Percentiles rank a stretch among this genome's conserved stretches.
phyloP scores from a whole-genome alignment of 2,797 vertebrate species.

The Geotrypetes seraphini region DNA sequence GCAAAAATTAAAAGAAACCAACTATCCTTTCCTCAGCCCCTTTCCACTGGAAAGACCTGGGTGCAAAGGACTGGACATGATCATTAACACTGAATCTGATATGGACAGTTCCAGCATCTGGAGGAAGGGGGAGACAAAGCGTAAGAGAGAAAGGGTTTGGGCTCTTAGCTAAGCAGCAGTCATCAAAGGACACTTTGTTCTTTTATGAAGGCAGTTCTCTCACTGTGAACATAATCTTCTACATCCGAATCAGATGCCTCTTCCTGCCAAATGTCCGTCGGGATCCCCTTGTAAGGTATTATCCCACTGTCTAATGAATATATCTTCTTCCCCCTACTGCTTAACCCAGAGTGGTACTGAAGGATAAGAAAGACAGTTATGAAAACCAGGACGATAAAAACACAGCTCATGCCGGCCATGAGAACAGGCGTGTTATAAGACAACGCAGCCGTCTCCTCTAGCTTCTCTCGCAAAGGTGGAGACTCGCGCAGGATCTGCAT shows the following conservation, averaged over 20 bases:
- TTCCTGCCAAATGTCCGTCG: slow-evolving; percentile 79
- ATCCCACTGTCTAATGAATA: slow-evolving; percentile 70
- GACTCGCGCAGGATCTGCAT: slow-evolving; percentile 83
- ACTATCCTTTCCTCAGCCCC: no score
- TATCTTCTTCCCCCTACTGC: slow-evolving; percentile 74
- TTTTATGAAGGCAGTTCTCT: slow-evolving; percentile 98
- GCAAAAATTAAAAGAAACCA: no score
- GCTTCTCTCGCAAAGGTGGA: slow-evolving; percentile 40
- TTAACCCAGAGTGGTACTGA: slow-evolving; percentile 77
- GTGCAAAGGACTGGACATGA: no score
- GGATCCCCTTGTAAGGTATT: slow-evolving; percentile 88
- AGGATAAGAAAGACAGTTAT: slow-evolving; percentile 76
- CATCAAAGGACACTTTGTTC: slow-evolving; percentile 97
- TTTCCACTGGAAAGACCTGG: no score
- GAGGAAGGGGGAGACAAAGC: slow-evolving; percentile 3
- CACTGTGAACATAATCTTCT: slow-evolving; percentile 76
- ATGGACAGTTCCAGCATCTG: slow-evolving; percentile 18
- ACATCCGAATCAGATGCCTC: slow-evolving; percentile 78
- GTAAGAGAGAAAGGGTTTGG: slow-evolving; percentile 4
- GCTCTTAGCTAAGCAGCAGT: slow-evolving; percentile 32
- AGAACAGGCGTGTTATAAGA: slow-evolving; percentile 57
- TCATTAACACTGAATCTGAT: no score
- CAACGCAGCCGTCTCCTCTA: slow-evolving; percentile 1
- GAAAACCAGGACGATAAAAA: slow-evolving; percentile 77
- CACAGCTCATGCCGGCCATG: slow-evolving; percentile 79